Evolutionary conservation across 2,888 invertebrate species (phyloP).

Genomic region (Lasioglossum pauxillum): DNA sequence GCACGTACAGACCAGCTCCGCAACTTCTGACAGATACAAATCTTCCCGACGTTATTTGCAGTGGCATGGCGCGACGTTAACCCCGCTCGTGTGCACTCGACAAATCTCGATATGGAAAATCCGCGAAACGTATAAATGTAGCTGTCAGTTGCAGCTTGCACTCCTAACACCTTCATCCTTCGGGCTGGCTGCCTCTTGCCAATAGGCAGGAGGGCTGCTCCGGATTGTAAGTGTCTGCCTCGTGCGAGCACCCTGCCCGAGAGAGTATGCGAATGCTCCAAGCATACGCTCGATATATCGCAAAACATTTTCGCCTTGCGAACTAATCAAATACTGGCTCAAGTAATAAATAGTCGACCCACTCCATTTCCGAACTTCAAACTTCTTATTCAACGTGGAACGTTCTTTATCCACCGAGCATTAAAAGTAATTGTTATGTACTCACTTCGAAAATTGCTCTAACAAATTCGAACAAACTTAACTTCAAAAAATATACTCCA

Average conservation of each 20-base stretch:
- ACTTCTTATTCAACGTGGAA: neutral
- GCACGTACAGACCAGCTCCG: slow-evolving; percentile 74
- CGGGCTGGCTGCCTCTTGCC: slow-evolving; percentile 45
- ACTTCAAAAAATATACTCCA: neutral
- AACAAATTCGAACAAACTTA: neutral
- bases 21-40: slow-evolving; percentile 81
- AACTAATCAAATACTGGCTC: neutral
- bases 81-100: slow-evolving; percentile 76
- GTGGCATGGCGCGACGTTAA: slow-evolving; percentile 68
- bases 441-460: neutral
- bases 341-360: neutral
- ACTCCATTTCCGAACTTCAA: neutral
- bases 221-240: slow-evolving; percentile 42
- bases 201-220: slow-evolving; percentile 18
- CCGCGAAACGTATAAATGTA: slow-evolving; percentile 83
- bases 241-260: slow-evolving; percentile 46
- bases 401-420: neutral
- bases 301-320: neutral
- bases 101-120: slow-evolving; percentile 83
- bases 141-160: slow-evolving; percentile 82
- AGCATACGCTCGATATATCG: slow-evolving; percentile 4
- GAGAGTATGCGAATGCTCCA: slow-evolving; percentile 31
- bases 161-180: slow-evolving; percentile 78
- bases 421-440: no score
- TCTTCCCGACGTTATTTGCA: slow-evolving; percentile 80